Evolutionary conservation across 2,113 vertebrate genomes (phyloP).

Genomic region (Dipodomys spectabilis): DNA sequence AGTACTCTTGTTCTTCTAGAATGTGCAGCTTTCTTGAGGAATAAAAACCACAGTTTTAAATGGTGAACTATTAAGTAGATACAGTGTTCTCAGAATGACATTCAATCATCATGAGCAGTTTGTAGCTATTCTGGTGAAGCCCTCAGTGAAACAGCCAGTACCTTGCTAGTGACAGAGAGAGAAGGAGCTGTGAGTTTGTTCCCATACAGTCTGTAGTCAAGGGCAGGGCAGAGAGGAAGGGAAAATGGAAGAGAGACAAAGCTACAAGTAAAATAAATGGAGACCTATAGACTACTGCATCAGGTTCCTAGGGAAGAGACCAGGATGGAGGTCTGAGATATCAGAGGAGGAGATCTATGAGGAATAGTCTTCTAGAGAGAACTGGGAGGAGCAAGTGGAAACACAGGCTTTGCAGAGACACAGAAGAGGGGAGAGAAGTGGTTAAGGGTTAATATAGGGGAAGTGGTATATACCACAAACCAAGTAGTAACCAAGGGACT

Average conservation of each 20-base stretch:
- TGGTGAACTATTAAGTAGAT: background rate
- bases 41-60: background rate
- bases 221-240: background rate
- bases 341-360: fast-evolving
- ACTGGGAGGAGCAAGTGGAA: too few species aligned
- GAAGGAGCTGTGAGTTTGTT: background rate
- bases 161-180: background rate
- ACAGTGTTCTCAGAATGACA: background rate
- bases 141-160: too few species aligned
- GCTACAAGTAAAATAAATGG: background rate
- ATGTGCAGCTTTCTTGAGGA: background rate
- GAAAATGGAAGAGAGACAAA: background rate
- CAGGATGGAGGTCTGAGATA: background rate
- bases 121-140: background rate
- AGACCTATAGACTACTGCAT: fast-evolving
- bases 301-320: background rate
- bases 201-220: background rate
- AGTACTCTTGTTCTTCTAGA: background rate
- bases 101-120: fast-evolving
- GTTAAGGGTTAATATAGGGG: background rate
- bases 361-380: background rate
- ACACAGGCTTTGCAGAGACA: background rate
- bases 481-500: background rate
- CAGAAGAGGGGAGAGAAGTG: background rate
- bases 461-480: background rate